Evolutionary conservation across 2,888 invertebrate species (phyloP).

Genomic region (Micoletzkya japonica): DNA sequence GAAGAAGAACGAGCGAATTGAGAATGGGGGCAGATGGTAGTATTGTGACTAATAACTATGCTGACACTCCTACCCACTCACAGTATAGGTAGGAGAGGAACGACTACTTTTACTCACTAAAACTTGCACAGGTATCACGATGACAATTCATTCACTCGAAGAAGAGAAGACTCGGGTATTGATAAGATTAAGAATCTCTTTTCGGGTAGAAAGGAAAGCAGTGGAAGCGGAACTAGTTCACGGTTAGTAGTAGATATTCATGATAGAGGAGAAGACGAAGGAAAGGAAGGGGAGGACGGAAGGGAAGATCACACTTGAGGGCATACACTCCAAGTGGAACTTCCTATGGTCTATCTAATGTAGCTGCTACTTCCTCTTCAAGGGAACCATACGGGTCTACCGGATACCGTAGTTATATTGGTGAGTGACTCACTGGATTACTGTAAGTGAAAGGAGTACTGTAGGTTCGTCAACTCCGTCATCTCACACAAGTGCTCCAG

Average conservation of each 20-base stretch:
- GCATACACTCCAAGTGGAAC: conserved; percentile 21
- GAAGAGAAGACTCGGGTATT: conserved; percentile 34
- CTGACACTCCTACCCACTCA: conserved; percentile 7
- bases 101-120: conserved; percentile 5
- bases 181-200: conserved; percentile 62
- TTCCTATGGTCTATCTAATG: conserved; percentile 17
- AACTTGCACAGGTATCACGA: conserved; percentile 15
- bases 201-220: too few species aligned
- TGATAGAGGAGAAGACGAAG: too few species aligned
- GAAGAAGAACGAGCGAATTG: conserved; percentile 52
- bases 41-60: conserved; percentile 44
- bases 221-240: too few species aligned
- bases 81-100: conserved; percentile 21
- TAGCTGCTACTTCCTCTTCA: conserved; percentile 10
- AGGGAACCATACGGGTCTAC: conserved; percentile 8
- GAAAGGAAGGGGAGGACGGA: too few species aligned
- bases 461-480: too few species aligned
- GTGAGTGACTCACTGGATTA: background rate
- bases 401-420: background rate
- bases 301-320: too few species aligned
- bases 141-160: conserved; percentile 2
- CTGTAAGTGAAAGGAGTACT: too few species aligned
- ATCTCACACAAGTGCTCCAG: too few species aligned
- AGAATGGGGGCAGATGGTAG: conserved; percentile 55
- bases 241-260: too few species aligned